Evolutionary conservation across 2,888 invertebrate species (phyloP).

Genomic region (Zootermopsis nevadensis): DNA sequence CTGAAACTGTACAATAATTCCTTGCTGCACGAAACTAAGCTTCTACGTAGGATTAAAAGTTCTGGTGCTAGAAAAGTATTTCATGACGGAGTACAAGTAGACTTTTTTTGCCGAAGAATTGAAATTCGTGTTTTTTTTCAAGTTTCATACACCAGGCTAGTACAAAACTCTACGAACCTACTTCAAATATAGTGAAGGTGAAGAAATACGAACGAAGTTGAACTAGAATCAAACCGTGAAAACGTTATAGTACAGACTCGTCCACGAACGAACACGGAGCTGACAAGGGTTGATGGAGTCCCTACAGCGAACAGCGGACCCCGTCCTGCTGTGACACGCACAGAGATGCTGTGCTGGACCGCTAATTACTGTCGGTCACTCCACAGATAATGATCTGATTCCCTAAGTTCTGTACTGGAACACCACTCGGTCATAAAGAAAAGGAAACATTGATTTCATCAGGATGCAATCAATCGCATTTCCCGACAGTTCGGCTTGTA

Average conservation of each 20-base stretch:
- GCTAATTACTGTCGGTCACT: background rate
- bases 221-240: background rate
- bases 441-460: background rate
- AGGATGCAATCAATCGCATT: background rate
- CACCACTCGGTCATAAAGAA: too few species aligned
- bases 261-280: background rate
- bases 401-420: background rate
- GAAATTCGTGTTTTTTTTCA: too few species aligned
- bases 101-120: too few species aligned
- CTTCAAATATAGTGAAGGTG: background rate
- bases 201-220: background rate
- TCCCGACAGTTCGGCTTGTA: background rate
- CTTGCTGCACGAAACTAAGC: too few species aligned
- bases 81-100: too few species aligned
- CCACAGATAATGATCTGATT: slow-evolving; percentile 4
- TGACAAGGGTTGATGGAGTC: background rate
- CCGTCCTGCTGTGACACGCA: background rate
- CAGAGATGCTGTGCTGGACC: background rate
- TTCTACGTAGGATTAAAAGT: too few species aligned
- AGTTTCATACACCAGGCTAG: background rate
- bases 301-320: background rate
- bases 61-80: too few species aligned
- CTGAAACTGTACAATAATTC: too few species aligned
- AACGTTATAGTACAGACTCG: background rate
- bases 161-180: background rate